Percentiles rank a stretch among this genome's conserved stretches.
phyloP scores from a whole-genome alignment of 2,113 vertebrate genomes.

The Gila orcuttii region DNA sequence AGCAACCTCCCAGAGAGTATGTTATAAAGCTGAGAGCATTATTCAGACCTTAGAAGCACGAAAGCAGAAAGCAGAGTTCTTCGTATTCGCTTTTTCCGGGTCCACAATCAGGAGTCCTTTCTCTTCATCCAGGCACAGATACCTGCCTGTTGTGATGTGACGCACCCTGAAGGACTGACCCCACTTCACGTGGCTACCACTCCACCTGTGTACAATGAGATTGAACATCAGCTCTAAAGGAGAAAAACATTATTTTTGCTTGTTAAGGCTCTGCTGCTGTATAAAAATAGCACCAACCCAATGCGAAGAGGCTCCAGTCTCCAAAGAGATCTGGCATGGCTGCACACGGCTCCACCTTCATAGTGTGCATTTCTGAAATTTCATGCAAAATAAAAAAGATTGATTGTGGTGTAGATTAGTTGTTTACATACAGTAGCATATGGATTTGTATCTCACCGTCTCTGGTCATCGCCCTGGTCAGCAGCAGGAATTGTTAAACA shows the following conservation, averaged over 20 bases:
- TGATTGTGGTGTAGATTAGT: neutral
- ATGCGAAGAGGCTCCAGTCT: conserved; percentile 89
- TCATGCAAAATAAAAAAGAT: neutral
- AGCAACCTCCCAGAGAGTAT: neutral
- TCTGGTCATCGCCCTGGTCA: conserved; percentile 87
- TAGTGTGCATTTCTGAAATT: conserved; percentile 84
- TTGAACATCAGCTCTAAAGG: neutral
- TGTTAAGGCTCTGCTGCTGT: neutral
- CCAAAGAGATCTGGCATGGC: conserved; percentile 91
- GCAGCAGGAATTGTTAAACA: conserved; percentile 85
- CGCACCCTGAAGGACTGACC: conserved; percentile 88
- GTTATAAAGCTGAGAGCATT: neutral
- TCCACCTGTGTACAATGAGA: conserved; percentile 78
- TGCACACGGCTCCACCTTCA: conserved; percentile 88
- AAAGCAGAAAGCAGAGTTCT: conserved; percentile 89
- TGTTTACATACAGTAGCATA: neutral
- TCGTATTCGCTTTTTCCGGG: conserved; percentile 84
- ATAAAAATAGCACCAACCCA: conserved; percentile 69
- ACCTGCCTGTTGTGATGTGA: conserved; percentile 89
- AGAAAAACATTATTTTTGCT: neutral
- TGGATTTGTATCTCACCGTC: conserved; percentile 75
- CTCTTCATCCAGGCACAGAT: conserved; percentile 87
- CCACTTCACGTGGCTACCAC: conserved; percentile 90
- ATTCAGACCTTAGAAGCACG: conserved; percentile 85
- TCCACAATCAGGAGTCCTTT: conserved; percentile 87